phyloP scores from a whole-genome alignment of 2,113 vertebrate species.

The Barbus barbus region DNA sequence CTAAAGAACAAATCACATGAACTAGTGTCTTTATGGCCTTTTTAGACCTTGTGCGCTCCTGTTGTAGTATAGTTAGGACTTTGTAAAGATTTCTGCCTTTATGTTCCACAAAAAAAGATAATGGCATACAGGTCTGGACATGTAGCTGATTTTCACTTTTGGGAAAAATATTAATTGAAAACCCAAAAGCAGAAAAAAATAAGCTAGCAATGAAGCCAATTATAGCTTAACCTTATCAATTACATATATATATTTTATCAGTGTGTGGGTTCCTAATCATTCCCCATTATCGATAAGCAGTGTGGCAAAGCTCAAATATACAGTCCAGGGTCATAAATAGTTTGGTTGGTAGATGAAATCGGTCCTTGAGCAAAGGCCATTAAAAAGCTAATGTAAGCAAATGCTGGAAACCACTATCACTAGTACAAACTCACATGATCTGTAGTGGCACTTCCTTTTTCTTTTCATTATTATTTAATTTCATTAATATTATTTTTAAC shows the following conservation, averaged over 20 bases:
- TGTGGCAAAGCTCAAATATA: background rate
- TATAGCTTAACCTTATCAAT: background rate
- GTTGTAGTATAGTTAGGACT: background rate
- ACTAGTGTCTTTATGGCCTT: background rate
- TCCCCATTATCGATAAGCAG: background rate
- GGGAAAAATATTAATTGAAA: background rate
- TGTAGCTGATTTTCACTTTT: background rate
- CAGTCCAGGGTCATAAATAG: conserved; percentile 16
- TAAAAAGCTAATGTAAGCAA: background rate
- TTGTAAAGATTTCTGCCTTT: background rate
- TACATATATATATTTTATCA: background rate
- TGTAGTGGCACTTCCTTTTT: conserved; percentile 10
- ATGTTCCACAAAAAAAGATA: background rate
- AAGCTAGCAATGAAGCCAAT: background rate
- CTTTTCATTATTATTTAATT: background rate
- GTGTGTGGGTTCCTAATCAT: background rate
- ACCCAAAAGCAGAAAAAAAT: background rate
- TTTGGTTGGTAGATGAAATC: background rate
- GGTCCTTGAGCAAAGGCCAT: conserved; percentile 3
- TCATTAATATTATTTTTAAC: background rate
- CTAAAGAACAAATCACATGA: background rate
- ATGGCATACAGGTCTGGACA: background rate
- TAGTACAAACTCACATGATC: background rate
- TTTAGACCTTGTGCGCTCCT: background rate
- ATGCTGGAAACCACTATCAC: background rate